A percentile compares a stretch with the other conserved stretches of the same genome.
Conservation (phyloP, 2,888 invertebrate species). For the Temnothorax rugatulus region DNA sequence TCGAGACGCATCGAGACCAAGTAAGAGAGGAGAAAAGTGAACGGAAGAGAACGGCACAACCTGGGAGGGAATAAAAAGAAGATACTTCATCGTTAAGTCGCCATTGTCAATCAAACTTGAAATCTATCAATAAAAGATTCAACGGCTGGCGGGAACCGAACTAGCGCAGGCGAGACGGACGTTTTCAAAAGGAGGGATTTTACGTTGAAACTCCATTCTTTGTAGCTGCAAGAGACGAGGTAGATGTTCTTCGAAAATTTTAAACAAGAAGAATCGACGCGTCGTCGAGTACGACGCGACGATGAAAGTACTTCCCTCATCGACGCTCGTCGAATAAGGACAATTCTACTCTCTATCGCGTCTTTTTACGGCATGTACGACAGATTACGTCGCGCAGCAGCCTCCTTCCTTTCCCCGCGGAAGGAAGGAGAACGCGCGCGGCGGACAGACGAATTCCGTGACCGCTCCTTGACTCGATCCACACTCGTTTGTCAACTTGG, state of each 20-base stretch:
- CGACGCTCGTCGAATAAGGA: conserved; percentile 39
- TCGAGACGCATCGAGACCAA: not conserved
- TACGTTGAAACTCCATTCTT: conserved; percentile 11
- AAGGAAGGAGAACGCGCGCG: conserved; percentile 54
- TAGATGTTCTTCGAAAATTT: not conserved
- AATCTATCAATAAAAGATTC: conserved; percentile 75
- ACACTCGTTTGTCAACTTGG: conserved; percentile 68
- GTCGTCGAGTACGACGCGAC: conserved; percentile 48
- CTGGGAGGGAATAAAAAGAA: conserved; percentile 39
- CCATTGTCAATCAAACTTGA: conserved; percentile 80
- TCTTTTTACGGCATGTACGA: conserved; percentile 35
- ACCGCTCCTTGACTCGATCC: conserved; percentile 79
- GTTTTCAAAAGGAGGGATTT: conserved; percentile 28
- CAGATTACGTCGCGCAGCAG: not conserved
- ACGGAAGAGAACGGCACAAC: conserved; percentile 66
- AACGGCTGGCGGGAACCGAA: conserved; percentile 74
- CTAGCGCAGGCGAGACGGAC: conserved; percentile 76
- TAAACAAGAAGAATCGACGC: not conserved
- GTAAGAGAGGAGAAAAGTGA: conserved; percentile 46
- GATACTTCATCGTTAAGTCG: conserved; percentile 75
- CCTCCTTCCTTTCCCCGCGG: conserved; percentile 46
- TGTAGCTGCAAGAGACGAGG: not conserved
- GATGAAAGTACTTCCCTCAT: conserved; percentile 58
- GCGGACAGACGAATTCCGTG: conserved; percentile 70
- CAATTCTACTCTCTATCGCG: conserved; percentile 51